These are phyloP conservation scores for Tapera naevia DNA, from an alignment of 2,797 vertebrate genomes.

Conservation along the genomic window DNA sequence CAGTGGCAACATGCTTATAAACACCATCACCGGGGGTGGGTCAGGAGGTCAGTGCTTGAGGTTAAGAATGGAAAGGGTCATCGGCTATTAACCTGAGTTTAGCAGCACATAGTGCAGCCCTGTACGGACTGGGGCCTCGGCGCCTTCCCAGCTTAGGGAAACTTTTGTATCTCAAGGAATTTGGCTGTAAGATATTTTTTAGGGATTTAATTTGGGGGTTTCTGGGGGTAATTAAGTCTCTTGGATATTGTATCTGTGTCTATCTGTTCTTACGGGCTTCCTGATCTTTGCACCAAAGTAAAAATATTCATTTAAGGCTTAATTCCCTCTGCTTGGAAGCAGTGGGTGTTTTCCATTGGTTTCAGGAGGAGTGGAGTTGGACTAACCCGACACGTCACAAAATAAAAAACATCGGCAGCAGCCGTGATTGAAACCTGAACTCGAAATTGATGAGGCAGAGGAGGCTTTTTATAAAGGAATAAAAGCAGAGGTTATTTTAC, in stretches of 20 bases:
- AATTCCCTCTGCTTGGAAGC: neutral
- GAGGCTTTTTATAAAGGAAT: neutral
- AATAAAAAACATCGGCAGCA: neutral
- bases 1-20: constrained; percentile 78
- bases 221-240: neutral
- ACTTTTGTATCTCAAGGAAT: neutral
- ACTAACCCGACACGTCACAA: neutral
- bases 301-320: neutral
- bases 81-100: constrained; percentile 77
- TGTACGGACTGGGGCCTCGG: neutral
- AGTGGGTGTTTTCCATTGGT: neutral
- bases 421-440: neutral
- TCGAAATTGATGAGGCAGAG: neutral
- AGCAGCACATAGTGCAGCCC: constrained; percentile 38
- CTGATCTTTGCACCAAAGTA: neutral
- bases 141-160: neutral
- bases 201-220: neutral
- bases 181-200: neutral
- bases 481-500: neutral
- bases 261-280: neutral
- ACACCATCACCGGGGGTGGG: constrained; percentile 71
- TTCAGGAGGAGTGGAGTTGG: rapidly evolving
- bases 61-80: constrained; percentile 76
- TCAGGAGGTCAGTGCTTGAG: constrained; percentile 76
- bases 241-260: rapidly evolving